These are phyloP conservation scores for Penaeus indicus DNA, from an alignment of 1,140 invertebrate genomes.

Conservation along the genomic window DNA sequence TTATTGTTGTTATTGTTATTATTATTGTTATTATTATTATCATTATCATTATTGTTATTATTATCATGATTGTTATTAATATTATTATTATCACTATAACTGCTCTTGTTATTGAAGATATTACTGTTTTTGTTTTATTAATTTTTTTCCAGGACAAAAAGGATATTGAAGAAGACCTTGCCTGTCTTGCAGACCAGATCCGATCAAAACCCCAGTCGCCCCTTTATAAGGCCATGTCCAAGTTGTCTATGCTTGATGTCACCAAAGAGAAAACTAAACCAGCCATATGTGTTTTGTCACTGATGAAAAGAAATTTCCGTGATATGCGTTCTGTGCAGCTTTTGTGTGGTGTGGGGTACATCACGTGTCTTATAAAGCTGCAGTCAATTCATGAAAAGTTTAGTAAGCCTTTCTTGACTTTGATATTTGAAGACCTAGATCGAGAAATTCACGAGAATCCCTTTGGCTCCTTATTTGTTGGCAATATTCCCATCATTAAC, in stretches of 20 bases:
- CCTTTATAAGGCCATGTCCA: constrained; percentile 47
- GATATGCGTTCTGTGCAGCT: constrained; percentile 48
- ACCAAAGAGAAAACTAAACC: constrained; percentile 25
- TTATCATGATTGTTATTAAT: background rate
- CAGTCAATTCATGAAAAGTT: constrained; percentile 40
- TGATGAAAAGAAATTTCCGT: constrained; percentile 59
- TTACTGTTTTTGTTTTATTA: background rate
- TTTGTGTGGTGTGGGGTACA: constrained; percentile 55
- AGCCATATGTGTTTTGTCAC: constrained; percentile 50
- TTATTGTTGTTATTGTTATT: no score
- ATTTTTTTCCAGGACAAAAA: constrained; percentile 44
- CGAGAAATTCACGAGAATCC: constrained; percentile 54
- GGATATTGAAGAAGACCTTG: constrained; percentile 47
- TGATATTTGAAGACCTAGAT: constrained; percentile 59
- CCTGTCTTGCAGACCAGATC: constrained; percentile 35
- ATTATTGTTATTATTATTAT: no score
- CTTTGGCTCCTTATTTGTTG: constrained; percentile 52
- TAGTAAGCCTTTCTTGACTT: constrained; percentile 44
- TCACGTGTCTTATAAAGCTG: constrained; percentile 50
- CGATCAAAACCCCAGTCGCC: constrained; percentile 54
- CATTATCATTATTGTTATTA: no score
- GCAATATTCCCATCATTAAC: constrained; percentile 49
- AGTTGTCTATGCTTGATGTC: constrained; percentile 46
- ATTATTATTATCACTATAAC: background rate
- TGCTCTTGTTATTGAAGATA: background rate